These are phyloP conservation scores for Struthio camelus DNA, from an alignment of 2,113 vertebrate genomes.

Conservation along the genomic window DNA sequence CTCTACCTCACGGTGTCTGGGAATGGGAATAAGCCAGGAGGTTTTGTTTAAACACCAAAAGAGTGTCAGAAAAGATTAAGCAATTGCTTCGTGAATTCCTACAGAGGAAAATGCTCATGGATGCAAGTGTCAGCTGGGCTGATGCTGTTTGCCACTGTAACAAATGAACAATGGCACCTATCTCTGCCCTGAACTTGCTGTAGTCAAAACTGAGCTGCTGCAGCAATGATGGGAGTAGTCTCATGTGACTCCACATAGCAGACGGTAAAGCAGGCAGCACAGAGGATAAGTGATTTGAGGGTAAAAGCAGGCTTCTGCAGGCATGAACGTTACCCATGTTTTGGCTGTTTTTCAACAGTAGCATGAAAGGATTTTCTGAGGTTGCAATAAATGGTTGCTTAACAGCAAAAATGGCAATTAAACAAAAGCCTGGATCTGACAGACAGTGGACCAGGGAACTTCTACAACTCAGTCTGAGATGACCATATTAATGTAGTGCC, in stretches of 20 bases:
- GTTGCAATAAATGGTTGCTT: background rate
- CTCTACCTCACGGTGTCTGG: background rate
- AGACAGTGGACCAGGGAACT: background rate
- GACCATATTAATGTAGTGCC: background rate
- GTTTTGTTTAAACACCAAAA: slow-evolving; percentile 41
- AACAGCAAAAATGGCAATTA: background rate
- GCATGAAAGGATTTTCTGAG: background rate
- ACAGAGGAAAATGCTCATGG: background rate
- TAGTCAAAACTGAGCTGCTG: background rate
- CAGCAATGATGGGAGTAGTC: background rate
- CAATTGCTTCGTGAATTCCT: background rate
- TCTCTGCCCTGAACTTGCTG: background rate
- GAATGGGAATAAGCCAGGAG: background rate
- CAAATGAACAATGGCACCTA: slow-evolving; percentile 46
- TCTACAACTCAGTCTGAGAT: background rate
- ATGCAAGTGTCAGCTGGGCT: slow-evolving; percentile 29
- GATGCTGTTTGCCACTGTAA: slow-evolving; percentile 25
- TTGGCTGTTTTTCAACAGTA: background rate
- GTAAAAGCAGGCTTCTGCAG: background rate
- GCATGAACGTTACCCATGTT: background rate
- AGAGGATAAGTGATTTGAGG: background rate
- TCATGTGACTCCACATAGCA: accelerated
- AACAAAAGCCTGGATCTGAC: background rate
- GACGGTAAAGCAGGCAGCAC: background rate
- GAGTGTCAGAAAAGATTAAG: slow-evolving; percentile 58